Base-by-base conservation (phyloP, 2,113 vertebrate species). In the Calyptomena viridis region DNA sequence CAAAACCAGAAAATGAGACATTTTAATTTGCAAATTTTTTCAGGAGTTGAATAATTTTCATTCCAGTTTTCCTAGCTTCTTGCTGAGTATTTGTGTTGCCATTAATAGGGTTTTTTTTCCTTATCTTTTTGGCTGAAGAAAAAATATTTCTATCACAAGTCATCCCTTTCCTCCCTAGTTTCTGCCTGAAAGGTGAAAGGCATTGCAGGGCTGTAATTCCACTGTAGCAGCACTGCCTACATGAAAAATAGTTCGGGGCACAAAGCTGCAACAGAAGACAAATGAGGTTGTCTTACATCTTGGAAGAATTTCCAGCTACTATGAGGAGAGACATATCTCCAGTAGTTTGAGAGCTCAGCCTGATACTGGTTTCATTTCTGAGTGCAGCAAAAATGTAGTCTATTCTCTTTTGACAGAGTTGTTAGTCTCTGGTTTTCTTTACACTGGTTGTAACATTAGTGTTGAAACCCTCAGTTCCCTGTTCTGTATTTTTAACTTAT, bases 101-200 rank as follows among this genome's bases (percentile, higher is more conserved):
- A 37, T 87, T 76, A 75, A 66, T 63, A 5, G 4, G 28, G 7
- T 80, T 90, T 69, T 49, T 75, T 22, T 82, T 22, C 85, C 73
- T 96, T 96, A 96, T 96, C 95, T 93, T 90, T 93, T 86, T 95
- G 95, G 94, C 95, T 81, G 56, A 84, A 89, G 56, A 52, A 84
- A 90, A 96, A 92, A 90, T 96, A 96, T 74, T 95, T 94, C 76
- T 74, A 66, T 79, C 19, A 5, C 78, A 94, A 87, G 74, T 95
- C 93, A 95, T 89, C 42, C 42, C 56, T 53, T 89, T 78, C 81
- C 78, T 89, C 83, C 79, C 83, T 69, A 31, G 25, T 83, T 95
- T 83, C 75, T 68, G 71, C 39, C 89, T 58, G 66, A 46, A 89
- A 82, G 67, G 84, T 69, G 74, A 76, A 91, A 95, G 78, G 53